phyloP scores from a whole-genome alignment of 2,113 vertebrate species.

The Colaptes auratus region DNA sequence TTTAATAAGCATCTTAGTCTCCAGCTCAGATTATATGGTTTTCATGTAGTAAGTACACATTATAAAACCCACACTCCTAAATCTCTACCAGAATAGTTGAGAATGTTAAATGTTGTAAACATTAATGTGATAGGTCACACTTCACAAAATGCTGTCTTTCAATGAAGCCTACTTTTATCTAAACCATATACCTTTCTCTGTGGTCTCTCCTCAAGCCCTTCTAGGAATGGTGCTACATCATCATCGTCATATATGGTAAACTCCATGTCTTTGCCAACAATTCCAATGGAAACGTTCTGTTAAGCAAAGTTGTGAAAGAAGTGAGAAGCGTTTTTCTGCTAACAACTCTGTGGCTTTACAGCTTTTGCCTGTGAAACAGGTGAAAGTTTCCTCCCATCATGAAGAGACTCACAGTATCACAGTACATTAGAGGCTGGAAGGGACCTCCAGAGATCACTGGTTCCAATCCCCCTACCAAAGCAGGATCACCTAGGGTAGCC shows the following conservation, averaged over 20 bases:
- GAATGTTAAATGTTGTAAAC: background rate
- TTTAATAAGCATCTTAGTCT: background rate
- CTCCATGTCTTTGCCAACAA: slow-evolving; percentile 96
- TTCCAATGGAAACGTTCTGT: slow-evolving; percentile 96
- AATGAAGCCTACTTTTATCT: background rate
- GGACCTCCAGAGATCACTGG: no score
- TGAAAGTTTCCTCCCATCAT: background rate
- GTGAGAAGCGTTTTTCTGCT: background rate
- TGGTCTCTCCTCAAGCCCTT: slow-evolving; percentile 96
- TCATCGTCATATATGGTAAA: slow-evolving; percentile 97
- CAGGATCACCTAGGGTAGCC: no score
- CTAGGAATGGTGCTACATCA: slow-evolving; percentile 91
- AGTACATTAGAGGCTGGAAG: no score
- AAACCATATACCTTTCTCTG: slow-evolving; percentile 88
- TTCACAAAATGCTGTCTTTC: background rate
- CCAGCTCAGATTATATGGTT: background rate
- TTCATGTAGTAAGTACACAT: background rate
- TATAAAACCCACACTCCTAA: background rate
- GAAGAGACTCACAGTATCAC: background rate
- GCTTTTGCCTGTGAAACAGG: background rate
- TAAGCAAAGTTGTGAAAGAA: background rate
- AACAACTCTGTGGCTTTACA: background rate
- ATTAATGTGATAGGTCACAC: background rate
- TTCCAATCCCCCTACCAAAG: no score
- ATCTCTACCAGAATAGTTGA: background rate